These are phyloP conservation scores for Neuroterus valhalla DNA, from an alignment of 1,140 invertebrate genomes.

Conservation along the genomic window DNA sequence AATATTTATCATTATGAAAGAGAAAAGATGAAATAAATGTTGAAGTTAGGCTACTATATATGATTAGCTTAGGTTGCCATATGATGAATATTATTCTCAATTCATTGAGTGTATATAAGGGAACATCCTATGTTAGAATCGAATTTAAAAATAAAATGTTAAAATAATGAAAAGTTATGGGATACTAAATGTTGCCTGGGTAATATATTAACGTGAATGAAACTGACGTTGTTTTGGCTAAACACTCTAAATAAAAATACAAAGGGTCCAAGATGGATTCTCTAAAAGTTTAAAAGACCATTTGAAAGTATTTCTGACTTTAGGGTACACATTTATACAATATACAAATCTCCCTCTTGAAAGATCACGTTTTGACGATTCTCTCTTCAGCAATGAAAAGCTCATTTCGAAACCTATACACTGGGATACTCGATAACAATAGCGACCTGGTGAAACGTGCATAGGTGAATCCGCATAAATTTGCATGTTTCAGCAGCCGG, in stretches of 20 bases:
- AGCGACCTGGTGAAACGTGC: constrained; percentile 16
- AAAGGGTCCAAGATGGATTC: background rate
- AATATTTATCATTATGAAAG: too few species aligned
- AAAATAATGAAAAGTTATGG: background rate
- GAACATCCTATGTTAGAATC: too few species aligned
- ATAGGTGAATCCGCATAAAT: constrained; percentile 49
- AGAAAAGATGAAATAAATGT: too few species aligned
- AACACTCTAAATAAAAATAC: background rate
- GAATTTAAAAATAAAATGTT: background rate
- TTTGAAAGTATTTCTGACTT: constrained; percentile 25
- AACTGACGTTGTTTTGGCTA: background rate
- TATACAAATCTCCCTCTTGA: constrained; percentile 23
- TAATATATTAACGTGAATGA: constrained; percentile 1
- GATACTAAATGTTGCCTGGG: background rate
- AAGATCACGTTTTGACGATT: constrained; percentile 25
- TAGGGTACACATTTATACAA: constrained; percentile 24
- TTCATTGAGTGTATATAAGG: too few species aligned
- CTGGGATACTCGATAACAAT: constrained; percentile 31
- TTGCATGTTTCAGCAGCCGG: constrained; percentile 47
- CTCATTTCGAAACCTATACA: constrained; percentile 31
- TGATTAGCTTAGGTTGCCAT: too few species aligned
- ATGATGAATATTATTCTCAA: too few species aligned
- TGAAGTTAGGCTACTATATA: too few species aligned
- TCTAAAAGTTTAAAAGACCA: background rate
- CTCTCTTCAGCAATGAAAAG: constrained; percentile 23